Percentiles rank a stretch among this genome's conserved stretches.
Evolutionary conservation across 2,888 invertebrate species (phyloP).

Genomic region (Pseudeuparius sepicola): DNA sequence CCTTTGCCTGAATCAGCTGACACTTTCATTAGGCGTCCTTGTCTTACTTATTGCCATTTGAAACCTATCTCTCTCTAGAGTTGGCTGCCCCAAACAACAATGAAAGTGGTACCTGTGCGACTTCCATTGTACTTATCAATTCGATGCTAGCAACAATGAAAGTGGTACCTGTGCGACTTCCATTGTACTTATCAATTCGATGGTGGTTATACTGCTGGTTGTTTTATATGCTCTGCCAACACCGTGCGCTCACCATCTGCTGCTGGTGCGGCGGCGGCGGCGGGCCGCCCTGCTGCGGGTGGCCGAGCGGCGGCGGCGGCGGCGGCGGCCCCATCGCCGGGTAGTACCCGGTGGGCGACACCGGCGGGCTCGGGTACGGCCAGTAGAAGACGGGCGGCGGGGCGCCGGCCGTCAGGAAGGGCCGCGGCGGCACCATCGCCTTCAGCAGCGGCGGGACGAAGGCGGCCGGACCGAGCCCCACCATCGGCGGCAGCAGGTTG

Average conservation of each 20-base stretch:
- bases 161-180: no score
- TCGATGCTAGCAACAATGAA: no score
- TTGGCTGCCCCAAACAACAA: no score
- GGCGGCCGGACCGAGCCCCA: constrained; percentile 26
- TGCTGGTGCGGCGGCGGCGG: constrained; percentile 36
- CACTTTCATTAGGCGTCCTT: no score
- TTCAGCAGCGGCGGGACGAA: constrained; percentile 37
- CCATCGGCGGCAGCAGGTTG: constrained; percentile 46
- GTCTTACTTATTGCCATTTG: no score
- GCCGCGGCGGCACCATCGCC: constrained; percentile 31
- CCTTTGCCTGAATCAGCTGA: no score
- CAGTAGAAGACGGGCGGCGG: constrained; percentile 71
- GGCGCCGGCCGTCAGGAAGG: constrained; percentile 38
- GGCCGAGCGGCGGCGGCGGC: constrained; percentile 24
- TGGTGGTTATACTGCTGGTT: no score
- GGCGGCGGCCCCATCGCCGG: constrained; percentile 45
- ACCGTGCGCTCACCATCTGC: constrained; percentile 24
- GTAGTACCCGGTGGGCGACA: constrained; percentile 83
- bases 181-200: no score
- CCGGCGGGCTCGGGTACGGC: constrained; percentile 91
- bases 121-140: no score
- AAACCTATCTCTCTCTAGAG: no score
- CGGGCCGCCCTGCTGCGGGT: constrained; percentile 29
- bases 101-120: no score
- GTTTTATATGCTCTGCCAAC: no score